A percentile compares a stretch with the other conserved stretches of the same genome.
phyloP scores from a whole-genome alignment of 2,797 vertebrate species.

The Sebastes reedi region DNA sequence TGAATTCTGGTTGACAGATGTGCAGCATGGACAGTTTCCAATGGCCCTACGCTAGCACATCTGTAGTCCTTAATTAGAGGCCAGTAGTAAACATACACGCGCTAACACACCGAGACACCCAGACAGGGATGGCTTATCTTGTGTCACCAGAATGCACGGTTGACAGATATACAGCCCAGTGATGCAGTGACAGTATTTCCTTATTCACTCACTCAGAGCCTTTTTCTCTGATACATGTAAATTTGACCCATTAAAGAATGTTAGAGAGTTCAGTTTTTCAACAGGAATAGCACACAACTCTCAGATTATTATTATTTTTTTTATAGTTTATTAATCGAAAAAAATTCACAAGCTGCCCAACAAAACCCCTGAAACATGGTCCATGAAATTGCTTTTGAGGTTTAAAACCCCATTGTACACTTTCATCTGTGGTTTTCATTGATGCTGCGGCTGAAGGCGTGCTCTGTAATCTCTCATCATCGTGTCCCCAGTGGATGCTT shows the following conservation, averaged over 20 bases:
- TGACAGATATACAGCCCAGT: constrained; percentile 37
- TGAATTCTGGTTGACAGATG: constrained; percentile 51
- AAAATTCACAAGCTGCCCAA: neutral
- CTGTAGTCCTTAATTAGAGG: constrained; percentile 33
- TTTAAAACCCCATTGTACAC: neutral
- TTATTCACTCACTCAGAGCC: neutral
- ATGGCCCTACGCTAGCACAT: constrained; percentile 17
- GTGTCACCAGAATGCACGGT: constrained; percentile 39
- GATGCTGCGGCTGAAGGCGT: constrained; percentile 1
- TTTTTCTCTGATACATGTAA: neutral
- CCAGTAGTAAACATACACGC: neutral
- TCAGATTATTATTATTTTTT: neutral
- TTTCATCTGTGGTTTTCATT: neutral
- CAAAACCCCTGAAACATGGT: neutral
- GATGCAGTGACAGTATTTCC: constrained; percentile 12
- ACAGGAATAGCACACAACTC: neutral
- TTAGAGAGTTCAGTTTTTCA: neutral
- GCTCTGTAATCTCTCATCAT: constrained; percentile 61
- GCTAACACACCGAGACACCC: neutral
- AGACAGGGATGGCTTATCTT: constrained; percentile 58
- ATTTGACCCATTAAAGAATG: neutral
- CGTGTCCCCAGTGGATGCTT: constrained; percentile 40
- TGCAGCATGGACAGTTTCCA: constrained; percentile 56
- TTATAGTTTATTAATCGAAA: neutral
- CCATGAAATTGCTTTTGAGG: neutral